These are phyloP conservation scores for Lagorchestes hirsutus DNA, from an alignment of 2,797 vertebrate genomes.

Conservation along the genomic window DNA sequence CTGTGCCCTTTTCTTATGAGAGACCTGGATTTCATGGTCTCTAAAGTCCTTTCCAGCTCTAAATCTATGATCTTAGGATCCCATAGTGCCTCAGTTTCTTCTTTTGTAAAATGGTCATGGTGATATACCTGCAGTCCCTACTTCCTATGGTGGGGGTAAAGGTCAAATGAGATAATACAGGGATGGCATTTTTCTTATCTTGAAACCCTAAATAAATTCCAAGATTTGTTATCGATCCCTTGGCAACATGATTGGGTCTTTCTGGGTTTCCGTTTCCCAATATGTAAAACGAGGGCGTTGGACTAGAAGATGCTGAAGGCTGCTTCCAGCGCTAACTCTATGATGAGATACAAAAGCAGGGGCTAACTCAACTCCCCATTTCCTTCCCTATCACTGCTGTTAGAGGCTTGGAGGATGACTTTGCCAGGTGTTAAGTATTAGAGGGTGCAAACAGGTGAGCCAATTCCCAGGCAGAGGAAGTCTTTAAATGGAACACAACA, in stretches of 20 bases:
- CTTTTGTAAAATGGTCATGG: background rate
- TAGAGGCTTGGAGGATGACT: background rate
- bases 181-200: background rate
- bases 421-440: background rate
- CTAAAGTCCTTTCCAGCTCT: background rate
- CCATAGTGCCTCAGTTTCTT: background rate
- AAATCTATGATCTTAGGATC: background rate
- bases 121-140: background rate
- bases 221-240: background rate
- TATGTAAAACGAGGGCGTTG: background rate
- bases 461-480: background rate
- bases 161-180: background rate
- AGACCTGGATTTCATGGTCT: background rate
- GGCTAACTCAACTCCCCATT: background rate
- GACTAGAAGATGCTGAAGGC: background rate
- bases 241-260: background rate
- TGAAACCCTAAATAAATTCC: background rate
- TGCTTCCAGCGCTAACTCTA: background rate
- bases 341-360: background rate
- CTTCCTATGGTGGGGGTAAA: background rate
- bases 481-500: background rate
- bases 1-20: background rate
- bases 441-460: background rate
- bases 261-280: background rate
- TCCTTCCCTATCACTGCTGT: background rate